These are phyloP conservation scores for Pheosia tremula DNA, from an alignment of 2,888 invertebrate genomes.

Conservation along the genomic window DNA sequence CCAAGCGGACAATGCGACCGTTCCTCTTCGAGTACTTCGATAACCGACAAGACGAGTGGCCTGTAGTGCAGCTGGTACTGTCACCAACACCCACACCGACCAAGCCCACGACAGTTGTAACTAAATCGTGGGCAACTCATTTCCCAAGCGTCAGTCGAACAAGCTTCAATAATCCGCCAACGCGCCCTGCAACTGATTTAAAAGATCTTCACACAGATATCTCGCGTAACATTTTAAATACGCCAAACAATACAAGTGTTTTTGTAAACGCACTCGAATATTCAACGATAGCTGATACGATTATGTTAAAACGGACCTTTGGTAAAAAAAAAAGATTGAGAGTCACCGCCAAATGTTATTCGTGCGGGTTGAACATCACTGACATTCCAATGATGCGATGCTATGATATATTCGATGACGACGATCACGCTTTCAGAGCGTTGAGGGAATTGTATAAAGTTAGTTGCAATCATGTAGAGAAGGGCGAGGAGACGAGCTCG, in stretches of 20 bases:
- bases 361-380: constrained; percentile 42
- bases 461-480: neutral
- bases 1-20: neutral
- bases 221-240: neutral
- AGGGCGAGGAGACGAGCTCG: neutral
- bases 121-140: neutral
- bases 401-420: constrained; percentile 24
- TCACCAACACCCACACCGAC: neutral
- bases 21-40: neutral
- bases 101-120: neutral
- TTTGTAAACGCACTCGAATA: neutral
- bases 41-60: constrained; percentile 2
- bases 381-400: constrained; percentile 38
- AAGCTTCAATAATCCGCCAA: neutral
- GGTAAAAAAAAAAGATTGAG: neutral
- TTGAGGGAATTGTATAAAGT: neutral
- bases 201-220: neutral
- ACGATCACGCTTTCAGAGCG: neutral
- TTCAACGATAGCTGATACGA: neutral
- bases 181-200: neutral
- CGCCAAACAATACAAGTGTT: neutral
- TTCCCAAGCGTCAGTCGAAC: neutral
- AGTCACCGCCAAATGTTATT: constrained; percentile 35
- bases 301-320: neutral
- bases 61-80: neutral